Conservation (phyloP, 2,888 invertebrate species). For the Lapara coniferarum region DNA sequence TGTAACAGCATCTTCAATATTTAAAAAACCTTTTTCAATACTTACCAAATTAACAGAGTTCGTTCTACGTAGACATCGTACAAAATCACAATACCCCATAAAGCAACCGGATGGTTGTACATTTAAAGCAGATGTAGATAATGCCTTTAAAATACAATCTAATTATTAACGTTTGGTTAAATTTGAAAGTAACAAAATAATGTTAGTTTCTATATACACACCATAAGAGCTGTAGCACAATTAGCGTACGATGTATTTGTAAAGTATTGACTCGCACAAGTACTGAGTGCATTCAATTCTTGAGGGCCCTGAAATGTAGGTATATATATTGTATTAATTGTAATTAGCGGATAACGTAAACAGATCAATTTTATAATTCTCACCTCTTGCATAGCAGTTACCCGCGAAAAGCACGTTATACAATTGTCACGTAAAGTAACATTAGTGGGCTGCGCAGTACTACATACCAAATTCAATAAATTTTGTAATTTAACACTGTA, state of each 20-base stretch:
- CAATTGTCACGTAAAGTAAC: slow-evolving; percentile 84
- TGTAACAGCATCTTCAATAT: neutral
- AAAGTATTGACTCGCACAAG: slow-evolving; percentile 82
- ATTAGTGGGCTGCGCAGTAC: slow-evolving; percentile 85
- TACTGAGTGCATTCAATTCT: slow-evolving; percentile 78
- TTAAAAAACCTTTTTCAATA: neutral
- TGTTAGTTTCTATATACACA: slow-evolving; percentile 46
- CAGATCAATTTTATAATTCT: neutral
- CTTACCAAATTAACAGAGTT: slow-evolving; percentile 83
- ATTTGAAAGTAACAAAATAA: slow-evolving; percentile 18
- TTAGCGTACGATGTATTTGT: slow-evolving; percentile 75
- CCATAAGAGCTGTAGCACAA: slow-evolving; percentile 79
- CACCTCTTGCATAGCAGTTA: slow-evolving; percentile 79
- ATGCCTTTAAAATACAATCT: slow-evolving; percentile 51
- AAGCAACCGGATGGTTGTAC: slow-evolving; percentile 80
- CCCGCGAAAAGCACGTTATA: slow-evolving; percentile 85
- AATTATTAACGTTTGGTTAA: neutral
- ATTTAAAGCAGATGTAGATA: slow-evolving; percentile 74
- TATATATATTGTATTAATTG: neutral
- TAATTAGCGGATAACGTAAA: neutral
- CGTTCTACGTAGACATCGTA: slow-evolving; percentile 81
- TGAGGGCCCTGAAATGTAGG: slow-evolving; percentile 74
- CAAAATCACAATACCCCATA: slow-evolving; percentile 85
- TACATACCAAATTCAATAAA: slow-evolving; percentile 85
- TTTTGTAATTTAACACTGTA: slow-evolving; percentile 73